These are phyloP conservation scores for Oryctolagus cuniculus DNA, from an alignment of 2,113 vertebrate species.

Conservation along the genomic window mOryCun1.1 NC_091438.1:107002001-107002500, in stretches of 20 bases:
- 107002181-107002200: conserved; percentile 92
- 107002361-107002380: conserved; percentile 78
- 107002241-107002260: conserved; percentile 89
- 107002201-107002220: conserved; percentile 92
- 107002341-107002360: conserved; percentile 92
- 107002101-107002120: neutral
- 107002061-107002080: neutral
- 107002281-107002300: conserved; percentile 85
- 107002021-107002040: conserved; percentile 7
- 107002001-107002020: neutral
- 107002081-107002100: neutral
- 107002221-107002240: conserved; percentile 92
- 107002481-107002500: neutral
- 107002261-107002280: conserved; percentile 91
- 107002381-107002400: conserved; percentile 86
- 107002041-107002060: neutral
- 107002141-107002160: neutral
- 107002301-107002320: conserved; percentile 81
- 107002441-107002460: neutral
- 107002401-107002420: neutral
- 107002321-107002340: conserved; percentile 86
- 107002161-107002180: conserved; percentile 89
- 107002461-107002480: neutral
- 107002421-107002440: neutral
- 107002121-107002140: neutral